Conservation (phyloP, 2,113 vertebrate genomes). For the Phaethornis superciliosus region DNA sequence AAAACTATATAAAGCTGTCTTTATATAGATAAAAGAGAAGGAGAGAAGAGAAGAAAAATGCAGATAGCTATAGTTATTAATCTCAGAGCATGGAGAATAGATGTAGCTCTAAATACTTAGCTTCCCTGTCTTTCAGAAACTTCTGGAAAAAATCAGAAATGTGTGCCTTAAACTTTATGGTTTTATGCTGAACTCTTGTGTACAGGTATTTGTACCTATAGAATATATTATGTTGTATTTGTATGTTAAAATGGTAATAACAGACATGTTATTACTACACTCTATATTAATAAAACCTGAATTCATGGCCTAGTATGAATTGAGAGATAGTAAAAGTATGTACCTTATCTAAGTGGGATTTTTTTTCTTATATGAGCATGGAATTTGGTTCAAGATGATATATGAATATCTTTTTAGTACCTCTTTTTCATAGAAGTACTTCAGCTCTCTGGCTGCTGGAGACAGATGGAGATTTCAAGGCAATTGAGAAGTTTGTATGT, state of each 20-base stretch:
- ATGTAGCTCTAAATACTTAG: not conserved
- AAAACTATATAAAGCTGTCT: not conserved
- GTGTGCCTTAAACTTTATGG: not conserved
- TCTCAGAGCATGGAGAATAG: not conserved
- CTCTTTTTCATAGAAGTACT: not conserved
- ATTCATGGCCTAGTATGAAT: not conserved
- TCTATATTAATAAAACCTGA: not conserved
- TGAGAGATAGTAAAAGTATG: not conserved
- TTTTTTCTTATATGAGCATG: not conserved
- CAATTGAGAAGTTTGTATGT: not conserved
- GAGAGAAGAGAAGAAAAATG: not conserved
- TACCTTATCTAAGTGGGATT: not conserved
- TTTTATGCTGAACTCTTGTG: not conserved
- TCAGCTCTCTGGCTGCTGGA: accelerated
- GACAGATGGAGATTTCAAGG: not conserved
- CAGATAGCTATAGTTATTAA: not conserved
- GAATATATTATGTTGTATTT: not conserved
- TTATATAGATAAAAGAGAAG: conserved; percentile 3
- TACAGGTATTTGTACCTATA: not conserved
- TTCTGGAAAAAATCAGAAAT: not conserved
- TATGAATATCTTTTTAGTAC: not conserved
- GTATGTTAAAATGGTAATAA: not conserved
- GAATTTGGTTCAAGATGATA: not conserved
- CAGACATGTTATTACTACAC: not conserved
- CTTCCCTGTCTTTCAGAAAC: not conserved